Base-by-base conservation (phyloP, 2,113 vertebrate species). In the Dasyprocta punctata region DNA sequence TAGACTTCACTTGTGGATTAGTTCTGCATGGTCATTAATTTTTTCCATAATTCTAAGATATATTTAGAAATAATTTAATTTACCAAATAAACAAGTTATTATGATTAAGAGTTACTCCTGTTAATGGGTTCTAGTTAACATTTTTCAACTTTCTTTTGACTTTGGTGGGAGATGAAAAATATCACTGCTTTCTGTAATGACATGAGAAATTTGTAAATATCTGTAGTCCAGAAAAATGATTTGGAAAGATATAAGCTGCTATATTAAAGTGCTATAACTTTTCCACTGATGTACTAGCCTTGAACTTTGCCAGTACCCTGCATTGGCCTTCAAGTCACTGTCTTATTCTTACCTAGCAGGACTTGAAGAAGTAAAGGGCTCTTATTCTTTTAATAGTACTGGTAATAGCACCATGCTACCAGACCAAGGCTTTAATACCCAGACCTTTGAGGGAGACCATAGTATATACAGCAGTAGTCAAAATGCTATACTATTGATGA, bases 1-100 rank as follows among this genome's bases (percentile, higher is more conserved):
- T 94, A 83, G 33, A 92, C 36, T 94, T 85, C 87, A 10, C 38
- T 87, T 84, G 19, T 67, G 71, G 8, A 61, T 92, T 89, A 92
- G 36, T 93, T 89, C 86, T 67, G 3, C 7, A 38, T 41, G 92
- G 14, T n/a, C 36, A 69, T 83, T 82, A 63, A 7, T 69, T 69
- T 78, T 97, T 82, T 56, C 13, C 38, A 83, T 87, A 54, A 22
- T 56, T 93, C 9, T 61, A 90, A 73, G 16, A 92, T 30, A 85
- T 41, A 85, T 41, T 95, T 7, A 86, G 54, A 91, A 78, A 36
- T 65, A 38, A 78, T 52, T 52, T 81, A 19, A 56, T 56, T 56
- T 56, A 19, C 54, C 17, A 96, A 96, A 87, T 20, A 60, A 78
- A 3, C 3, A 81, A 24, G 81, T 61, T 81, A 58, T 82, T 89